Percentiles rank a stretch among this genome's conserved stretches.
Conservation (phyloP, 1,140 invertebrate genomes). For the Pseudoatta argentina region DNA sequence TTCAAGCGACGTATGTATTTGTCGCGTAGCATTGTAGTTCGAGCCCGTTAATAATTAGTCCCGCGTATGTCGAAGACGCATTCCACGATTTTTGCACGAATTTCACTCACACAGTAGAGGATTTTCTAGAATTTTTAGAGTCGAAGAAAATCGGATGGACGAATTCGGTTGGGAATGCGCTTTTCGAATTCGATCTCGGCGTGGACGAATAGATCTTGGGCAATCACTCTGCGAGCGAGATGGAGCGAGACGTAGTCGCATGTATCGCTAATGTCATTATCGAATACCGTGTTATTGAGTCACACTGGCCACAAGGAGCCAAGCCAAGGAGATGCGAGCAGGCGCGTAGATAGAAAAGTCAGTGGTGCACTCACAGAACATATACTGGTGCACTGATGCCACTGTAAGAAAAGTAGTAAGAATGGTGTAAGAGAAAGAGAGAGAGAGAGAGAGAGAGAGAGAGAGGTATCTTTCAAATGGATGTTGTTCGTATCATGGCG, state of each 20-base stretch:
- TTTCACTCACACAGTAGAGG: too few species aligned
- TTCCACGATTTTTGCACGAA: not conserved
- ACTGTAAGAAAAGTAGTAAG: too few species aligned
- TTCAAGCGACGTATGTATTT: not conserved
- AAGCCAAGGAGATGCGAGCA: not conserved
- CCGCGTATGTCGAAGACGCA: constrained; percentile 1
- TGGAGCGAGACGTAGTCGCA: constrained; percentile 70
- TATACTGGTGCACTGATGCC: too few species aligned
- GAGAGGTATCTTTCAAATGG: too few species aligned
- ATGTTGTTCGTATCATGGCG: too few species aligned
- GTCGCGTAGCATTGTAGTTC: not conserved
- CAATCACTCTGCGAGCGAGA: constrained; percentile 68
- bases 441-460: not conserved
- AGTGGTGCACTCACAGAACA: not conserved
- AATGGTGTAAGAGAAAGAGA: not conserved
- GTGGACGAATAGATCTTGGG: constrained; percentile 65
- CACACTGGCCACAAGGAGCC: constrained; percentile 33
- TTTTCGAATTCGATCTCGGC: constrained; percentile 6
- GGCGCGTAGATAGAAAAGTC: constrained; percentile 23
- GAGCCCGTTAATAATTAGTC: not conserved
- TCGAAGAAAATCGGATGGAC: not conserved
- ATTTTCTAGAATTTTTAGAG: not conserved
- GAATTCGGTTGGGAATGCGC: not conserved
- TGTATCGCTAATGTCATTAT: constrained; percentile 79
- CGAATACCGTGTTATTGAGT: constrained; percentile 69